phyloP scores from a whole-genome alignment of 2,797 vertebrate species.

The Champsocephalus gunnari region DNA sequence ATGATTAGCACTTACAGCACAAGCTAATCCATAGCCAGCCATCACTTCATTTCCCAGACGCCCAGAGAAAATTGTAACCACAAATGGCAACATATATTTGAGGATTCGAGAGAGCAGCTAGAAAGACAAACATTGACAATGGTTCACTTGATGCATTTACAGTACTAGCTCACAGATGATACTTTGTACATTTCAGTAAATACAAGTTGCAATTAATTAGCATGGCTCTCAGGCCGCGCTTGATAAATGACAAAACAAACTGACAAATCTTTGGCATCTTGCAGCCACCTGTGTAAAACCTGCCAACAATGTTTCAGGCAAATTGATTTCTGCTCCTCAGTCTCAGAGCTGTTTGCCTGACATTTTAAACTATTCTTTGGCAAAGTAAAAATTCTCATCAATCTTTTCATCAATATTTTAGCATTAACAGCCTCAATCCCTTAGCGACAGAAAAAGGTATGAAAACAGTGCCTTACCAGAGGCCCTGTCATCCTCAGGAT shows the following conservation, averaged over 20 bases:
- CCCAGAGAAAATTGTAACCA: constrained; percentile 84
- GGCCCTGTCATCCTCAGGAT: constrained; percentile 83
- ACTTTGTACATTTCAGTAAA: not conserved
- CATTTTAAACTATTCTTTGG: not conserved
- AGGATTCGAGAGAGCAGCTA: constrained; percentile 81
- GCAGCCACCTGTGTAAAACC: no score
- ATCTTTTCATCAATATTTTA: no score
- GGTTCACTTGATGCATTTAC: constrained; percentile 25
- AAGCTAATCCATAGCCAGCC: constrained; percentile 83
- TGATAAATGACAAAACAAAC: no score
- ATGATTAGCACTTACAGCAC: constrained; percentile 72
- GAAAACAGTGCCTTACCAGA: constrained; percentile 75
- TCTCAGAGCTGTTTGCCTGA: not conserved
- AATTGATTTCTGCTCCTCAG: not conserved
- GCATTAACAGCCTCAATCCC: no score
- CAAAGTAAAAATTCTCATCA: no score
- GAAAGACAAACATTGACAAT: constrained; percentile 46
- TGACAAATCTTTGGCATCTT: no score
- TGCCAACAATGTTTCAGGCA: not conserved
- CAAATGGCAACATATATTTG: constrained; percentile 79
- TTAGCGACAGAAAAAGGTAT: no score
- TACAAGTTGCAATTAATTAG: constrained; percentile 1
- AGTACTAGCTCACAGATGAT: constrained; percentile 2
- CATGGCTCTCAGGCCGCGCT: no score
- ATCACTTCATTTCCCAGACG: constrained; percentile 83